Percentiles rank a stretch among this genome's conserved stretches.
phyloP scores from a whole-genome alignment of 2,888 invertebrate genomes.

The Chironomus tentans region DNA sequence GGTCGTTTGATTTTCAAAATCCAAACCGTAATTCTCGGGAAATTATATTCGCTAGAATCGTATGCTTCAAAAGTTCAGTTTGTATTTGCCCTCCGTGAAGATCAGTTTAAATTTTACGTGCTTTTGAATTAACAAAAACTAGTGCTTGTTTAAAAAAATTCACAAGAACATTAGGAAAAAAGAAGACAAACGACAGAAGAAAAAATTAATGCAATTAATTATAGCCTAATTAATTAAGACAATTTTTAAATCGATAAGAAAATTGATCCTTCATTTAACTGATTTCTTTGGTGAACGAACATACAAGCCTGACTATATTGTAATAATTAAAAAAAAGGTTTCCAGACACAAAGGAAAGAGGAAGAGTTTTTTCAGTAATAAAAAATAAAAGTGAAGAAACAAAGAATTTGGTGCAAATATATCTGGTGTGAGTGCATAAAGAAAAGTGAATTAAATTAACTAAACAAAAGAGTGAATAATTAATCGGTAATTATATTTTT shows the following conservation, averaged over 20 bases:
- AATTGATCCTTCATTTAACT: background rate
- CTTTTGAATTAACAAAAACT: background rate
- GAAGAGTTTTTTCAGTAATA: background rate
- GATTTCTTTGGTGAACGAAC: background rate
- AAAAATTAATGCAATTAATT: background rate
- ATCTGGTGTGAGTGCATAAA: background rate
- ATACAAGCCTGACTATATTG: background rate
- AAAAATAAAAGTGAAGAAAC: background rate
- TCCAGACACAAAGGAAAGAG: background rate
- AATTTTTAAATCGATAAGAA: background rate
- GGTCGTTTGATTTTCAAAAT: too few species aligned
- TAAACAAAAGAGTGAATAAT: background rate
- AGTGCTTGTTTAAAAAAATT: constrained; percentile 9
- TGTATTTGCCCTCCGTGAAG: background rate
- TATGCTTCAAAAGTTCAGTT: background rate
- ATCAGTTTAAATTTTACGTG: background rate
- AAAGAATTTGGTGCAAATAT: constrained; percentile 7
- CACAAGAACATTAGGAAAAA: background rate
- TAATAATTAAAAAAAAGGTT: background rate
- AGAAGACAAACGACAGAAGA: background rate
- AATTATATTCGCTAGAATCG: background rate
- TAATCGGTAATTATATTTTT: background rate
- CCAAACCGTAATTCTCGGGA: too few species aligned
- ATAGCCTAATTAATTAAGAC: constrained; percentile 6
- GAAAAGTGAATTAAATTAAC: background rate